Evolutionary conservation across 2,888 invertebrate genomes (phyloP).

Genomic region (Melipona beecheii): DNA sequence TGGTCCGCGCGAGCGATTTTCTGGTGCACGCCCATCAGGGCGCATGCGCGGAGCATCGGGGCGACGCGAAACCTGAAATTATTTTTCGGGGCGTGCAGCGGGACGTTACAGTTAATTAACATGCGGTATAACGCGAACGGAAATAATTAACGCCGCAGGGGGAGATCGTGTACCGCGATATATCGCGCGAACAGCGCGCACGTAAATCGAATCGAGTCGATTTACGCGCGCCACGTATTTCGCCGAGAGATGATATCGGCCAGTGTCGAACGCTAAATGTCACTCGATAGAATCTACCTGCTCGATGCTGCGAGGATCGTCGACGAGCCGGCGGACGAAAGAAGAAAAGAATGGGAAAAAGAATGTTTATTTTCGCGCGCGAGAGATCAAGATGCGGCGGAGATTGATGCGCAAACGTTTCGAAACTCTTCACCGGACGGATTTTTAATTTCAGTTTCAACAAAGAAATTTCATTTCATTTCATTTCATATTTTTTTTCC

Average conservation of each 20-base stretch:
- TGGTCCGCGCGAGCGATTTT: slow-evolving; percentile 54
- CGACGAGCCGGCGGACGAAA: background rate
- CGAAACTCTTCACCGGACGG: too few species aligned
- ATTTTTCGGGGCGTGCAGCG: slow-evolving; percentile 57
- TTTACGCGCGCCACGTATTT: slow-evolving; percentile 28
- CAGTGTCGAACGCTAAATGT: slow-evolving; percentile 52
- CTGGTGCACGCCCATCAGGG: slow-evolving; percentile 49
- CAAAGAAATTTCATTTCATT: too few species aligned
- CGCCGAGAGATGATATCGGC: slow-evolving; percentile 33
- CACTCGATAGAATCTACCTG: slow-evolving; percentile 46
- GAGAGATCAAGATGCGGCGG: too few species aligned
- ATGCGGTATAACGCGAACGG: slow-evolving; percentile 55
- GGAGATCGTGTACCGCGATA: slow-evolving; percentile 49
- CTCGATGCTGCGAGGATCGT: background rate
- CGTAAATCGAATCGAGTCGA: slow-evolving; percentile 47
- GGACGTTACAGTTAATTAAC: slow-evolving; percentile 65
- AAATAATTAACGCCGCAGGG: slow-evolving; percentile 60
- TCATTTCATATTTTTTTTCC: too few species aligned
- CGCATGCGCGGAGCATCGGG: background rate
- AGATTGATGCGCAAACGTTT: background rate
- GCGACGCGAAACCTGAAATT: slow-evolving; percentile 57
- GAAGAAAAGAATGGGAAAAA: too few species aligned
- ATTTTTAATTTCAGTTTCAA: too few species aligned
- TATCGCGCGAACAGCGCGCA: slow-evolving; percentile 15
- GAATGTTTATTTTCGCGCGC: background rate